Conservation (phyloP, 2,888 invertebrate genomes). For the Parnassius glacialis region DNA sequence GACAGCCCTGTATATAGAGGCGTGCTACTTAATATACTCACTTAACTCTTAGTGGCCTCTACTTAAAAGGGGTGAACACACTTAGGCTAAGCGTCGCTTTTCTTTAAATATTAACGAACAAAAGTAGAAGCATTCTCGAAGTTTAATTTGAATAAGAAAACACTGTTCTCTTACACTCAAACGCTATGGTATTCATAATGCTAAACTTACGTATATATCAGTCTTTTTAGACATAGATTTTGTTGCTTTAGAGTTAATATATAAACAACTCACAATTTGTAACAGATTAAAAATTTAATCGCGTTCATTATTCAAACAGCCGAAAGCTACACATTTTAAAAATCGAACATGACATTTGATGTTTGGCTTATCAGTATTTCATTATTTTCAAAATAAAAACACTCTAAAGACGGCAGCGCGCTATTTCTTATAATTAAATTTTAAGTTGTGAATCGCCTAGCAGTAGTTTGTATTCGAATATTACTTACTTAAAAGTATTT, state of each 20-base stretch:
- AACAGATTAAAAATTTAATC: not conserved
- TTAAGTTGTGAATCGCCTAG: not conserved
- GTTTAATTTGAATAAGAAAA: constrained; percentile 39
- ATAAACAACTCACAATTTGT: not conserved
- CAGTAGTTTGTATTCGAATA: constrained; percentile 9
- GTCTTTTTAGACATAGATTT: too few species aligned
- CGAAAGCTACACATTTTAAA: not conserved
- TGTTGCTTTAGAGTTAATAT: too few species aligned
- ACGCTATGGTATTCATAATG: too few species aligned
- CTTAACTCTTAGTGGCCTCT: constrained; percentile 68
- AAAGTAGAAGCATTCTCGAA: constrained; percentile 48
- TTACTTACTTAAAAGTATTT: constrained; percentile 5
- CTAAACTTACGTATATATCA: too few species aligned
- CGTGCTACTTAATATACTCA: constrained; percentile 46
- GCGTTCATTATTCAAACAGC: not conserved
- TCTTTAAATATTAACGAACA: constrained; percentile 57
- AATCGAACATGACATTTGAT: not conserved
- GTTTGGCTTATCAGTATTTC: not conserved
- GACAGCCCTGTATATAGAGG: constrained; percentile 10
- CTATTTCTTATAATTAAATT: not conserved
- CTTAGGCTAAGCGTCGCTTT: constrained; percentile 60
- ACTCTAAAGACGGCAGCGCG: not conserved
- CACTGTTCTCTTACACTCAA: not conserved
- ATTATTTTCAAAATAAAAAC: not conserved
- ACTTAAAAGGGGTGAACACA: constrained; percentile 78